Percentiles rank a stretch among this genome's conserved stretches.
These are phyloP conservation scores for Hemiscyllium ocellatum DNA, from an alignment of 2,113 vertebrate genomes.

Conservation along the genomic window DNA sequence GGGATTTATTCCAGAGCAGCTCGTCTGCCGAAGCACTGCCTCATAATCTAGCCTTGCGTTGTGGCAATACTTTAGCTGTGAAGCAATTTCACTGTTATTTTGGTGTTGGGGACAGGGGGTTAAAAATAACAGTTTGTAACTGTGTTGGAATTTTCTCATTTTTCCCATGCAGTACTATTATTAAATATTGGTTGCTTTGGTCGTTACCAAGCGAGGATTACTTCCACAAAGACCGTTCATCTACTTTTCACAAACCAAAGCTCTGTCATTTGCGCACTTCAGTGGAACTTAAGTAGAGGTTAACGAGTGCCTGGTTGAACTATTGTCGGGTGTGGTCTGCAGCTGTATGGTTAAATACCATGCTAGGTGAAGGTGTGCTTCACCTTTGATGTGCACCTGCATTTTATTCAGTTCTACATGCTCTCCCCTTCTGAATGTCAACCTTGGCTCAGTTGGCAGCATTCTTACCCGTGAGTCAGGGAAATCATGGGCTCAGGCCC, in stretches of 20 bases:
- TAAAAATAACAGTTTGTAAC: constrained; percentile 2
- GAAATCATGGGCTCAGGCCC: neutral
- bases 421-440: neutral
- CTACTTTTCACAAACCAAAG: neutral
- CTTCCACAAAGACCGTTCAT: neutral
- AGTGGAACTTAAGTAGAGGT: neutral
- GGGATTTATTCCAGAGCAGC: neutral
- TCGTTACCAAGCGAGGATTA: neutral
- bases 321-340: neutral
- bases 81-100: neutral
- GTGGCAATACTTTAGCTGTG: neutral
- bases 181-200: neutral
- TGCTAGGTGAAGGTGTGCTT: neutral
- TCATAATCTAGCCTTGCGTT: neutral
- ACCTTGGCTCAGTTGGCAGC: neutral
- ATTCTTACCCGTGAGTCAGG: neutral
- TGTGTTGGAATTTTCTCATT: neutral
- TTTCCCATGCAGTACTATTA: neutral
- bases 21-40: neutral
- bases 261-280: neutral
- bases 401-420: neutral
- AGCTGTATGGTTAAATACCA: neutral
- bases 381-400: neutral
- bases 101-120: neutral
- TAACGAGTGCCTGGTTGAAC: neutral